Percentiles rank a stretch among this genome's conserved stretches.
phyloP scores from a whole-genome alignment of 2,888 invertebrate genomes.

The Oligia fasciuncula region DNA sequence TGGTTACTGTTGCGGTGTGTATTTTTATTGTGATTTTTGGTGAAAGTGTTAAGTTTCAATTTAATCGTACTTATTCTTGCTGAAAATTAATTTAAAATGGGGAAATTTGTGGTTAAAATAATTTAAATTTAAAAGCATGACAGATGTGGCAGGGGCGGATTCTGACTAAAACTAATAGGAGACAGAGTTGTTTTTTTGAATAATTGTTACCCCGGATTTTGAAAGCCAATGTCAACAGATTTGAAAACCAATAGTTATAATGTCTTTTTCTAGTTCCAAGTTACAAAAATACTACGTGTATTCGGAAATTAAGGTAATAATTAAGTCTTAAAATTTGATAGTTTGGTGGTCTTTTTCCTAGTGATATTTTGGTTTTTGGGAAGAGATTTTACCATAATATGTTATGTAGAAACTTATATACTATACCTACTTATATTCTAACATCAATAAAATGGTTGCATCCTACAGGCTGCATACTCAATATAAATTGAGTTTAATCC shows the following conservation, averaged over 20 bases:
- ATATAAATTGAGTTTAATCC: background rate
- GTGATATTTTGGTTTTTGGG: conserved; percentile 35
- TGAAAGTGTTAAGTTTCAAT: conserved; percentile 23
- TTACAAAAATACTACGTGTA: conserved; percentile 15
- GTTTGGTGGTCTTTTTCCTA: conserved; percentile 29
- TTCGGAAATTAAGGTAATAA: conserved; percentile 36
- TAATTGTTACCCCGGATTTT: background rate
- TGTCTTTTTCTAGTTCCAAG: background rate
- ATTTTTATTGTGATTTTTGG: background rate
- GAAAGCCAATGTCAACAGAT: background rate
- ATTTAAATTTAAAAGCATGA: background rate
- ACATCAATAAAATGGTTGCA: conserved; percentile 1
- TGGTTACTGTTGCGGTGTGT: background rate
- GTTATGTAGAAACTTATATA: background rate
- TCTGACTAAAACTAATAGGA: background rate
- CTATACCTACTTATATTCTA: conserved; percentile 11
- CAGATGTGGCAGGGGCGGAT: background rate
- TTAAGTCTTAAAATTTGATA: conserved; percentile 16
- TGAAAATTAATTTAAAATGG: conserved; percentile 4
- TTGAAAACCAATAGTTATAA: background rate
- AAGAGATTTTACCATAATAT: conserved; percentile 9
- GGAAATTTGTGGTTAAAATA: background rate
- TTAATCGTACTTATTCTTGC: conserved; percentile 48
- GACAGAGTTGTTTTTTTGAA: background rate
- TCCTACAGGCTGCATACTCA: conserved; percentile 3